phyloP scores from a whole-genome alignment of 2,797 vertebrate genomes.

The Girardinus metallicus region DNA sequence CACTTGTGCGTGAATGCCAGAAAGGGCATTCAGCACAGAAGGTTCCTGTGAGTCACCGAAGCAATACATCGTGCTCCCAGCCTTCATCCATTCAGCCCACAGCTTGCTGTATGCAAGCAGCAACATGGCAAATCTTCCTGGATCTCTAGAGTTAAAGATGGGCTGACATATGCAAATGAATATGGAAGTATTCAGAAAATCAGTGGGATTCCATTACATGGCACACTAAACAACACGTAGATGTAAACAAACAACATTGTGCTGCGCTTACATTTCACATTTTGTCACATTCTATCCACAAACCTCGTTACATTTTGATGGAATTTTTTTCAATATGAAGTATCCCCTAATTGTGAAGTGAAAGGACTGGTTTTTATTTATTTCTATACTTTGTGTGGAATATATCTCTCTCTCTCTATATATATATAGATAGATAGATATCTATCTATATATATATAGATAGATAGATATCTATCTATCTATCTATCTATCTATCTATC shows the following conservation, averaged over 20 bases:
- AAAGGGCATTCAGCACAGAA: slow-evolving; percentile 54
- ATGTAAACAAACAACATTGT: neutral
- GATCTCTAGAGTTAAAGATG: slow-evolving; percentile 9
- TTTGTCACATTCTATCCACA: neutral
- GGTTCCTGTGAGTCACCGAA: slow-evolving; percentile 61
- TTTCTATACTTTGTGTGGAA: neutral
- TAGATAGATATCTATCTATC: too few species aligned
- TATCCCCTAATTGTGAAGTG: neutral
- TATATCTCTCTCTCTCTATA: too few species aligned
- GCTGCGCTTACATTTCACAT: neutral
- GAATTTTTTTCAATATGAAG: neutral
- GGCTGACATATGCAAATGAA: neutral
- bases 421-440: too few species aligned
- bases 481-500: too few species aligned
- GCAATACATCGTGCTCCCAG: slow-evolving; percentile 60
- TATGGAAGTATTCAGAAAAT: slow-evolving; percentile 6
- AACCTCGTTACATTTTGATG: neutral
- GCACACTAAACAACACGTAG: neutral
- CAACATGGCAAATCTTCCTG: slow-evolving; percentile 10
- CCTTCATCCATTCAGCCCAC: slow-evolving; percentile 39
- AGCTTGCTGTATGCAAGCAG: slow-evolving; percentile 17
- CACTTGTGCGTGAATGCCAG: slow-evolving; percentile 56
- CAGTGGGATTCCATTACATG: neutral
- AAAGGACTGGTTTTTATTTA: neutral
- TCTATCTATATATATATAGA: too few species aligned